Evolutionary conservation across 2,113 vertebrate species (phyloP), one percentile per base, ranked within the genome.

Genomic region (Eulacestoma nigropectus): DNA sequence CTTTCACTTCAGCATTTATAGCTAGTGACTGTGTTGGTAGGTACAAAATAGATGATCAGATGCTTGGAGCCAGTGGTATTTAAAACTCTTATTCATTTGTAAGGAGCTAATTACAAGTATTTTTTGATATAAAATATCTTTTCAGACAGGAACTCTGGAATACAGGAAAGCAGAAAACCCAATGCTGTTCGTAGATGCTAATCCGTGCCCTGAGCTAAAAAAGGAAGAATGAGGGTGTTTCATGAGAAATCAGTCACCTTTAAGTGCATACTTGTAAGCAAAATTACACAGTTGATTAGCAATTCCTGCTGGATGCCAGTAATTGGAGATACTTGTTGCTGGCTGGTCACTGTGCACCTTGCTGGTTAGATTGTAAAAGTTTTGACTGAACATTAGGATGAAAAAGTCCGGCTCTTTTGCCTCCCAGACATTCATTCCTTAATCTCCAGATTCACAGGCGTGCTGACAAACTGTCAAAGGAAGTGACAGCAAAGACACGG

Each of bases 401-500:
- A 72, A 78, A 39, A 84, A 80, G n/a, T n/a, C 81, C 49, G 8
- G 12, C 44, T 92, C 78, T 60, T 42, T 79, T 32, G 20, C 83
- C 93, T 95, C 70, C 46, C 41, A 81, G 64, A 47, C 68, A 4
- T 86, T 79, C 32, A 4, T 88, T 92, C 92, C 75, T 89, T 80
- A 35, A 77, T 70, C 84, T 82, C 52, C 88, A 72, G 41, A 16
- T 90, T 94, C 86, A 52, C 11, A 15, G 25, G 62, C 4, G 0
- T 46, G 79, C 90, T 95, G 86, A 95, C 73, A 94, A 84, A 63
- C 64, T 81, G 88, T 93, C 93, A 84, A 50, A 97, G 94, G 92
- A 97, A 96, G 91, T 94, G 86, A 96, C 64, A 88, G 87, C 75
- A 67, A 77, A 95, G 91, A 41, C 59, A 53, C 42, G 76, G 46